Evolutionary conservation across 1,140 invertebrate genomes (phyloP).

Genomic region (Drosophila micromelanica): DNA sequence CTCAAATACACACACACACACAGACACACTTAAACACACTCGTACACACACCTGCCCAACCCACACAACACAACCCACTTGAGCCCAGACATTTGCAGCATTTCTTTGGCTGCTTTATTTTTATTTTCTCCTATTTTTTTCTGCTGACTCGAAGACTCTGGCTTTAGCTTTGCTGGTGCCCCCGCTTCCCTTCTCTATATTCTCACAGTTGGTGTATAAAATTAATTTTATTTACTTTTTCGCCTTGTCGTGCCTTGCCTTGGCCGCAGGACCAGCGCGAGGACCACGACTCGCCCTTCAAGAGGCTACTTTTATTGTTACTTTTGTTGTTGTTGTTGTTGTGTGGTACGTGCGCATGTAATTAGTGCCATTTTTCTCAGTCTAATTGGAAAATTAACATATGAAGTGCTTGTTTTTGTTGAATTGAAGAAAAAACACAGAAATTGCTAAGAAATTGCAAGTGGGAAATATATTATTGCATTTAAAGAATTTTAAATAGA

Average conservation of each 20-base stretch:
- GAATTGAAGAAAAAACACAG: conserved; percentile 14
- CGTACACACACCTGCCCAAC: conserved; percentile 20
- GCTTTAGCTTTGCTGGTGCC: conserved; percentile 26
- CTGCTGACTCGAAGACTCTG: conserved; percentile 45
- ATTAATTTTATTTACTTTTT: conserved; percentile 78
- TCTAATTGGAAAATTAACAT: conserved; percentile 83
- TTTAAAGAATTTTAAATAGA: conserved; percentile 45
- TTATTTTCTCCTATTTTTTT: conserved; percentile 17
- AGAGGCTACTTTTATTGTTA: conserved; percentile 68
- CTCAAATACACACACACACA: conserved; percentile 14
- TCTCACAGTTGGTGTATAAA: conserved; percentile 56
- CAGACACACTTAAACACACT: conserved; percentile 21
- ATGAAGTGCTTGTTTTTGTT: conserved; percentile 75
- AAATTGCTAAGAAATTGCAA: conserved; percentile 19
- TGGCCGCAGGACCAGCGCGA: conserved; percentile 15
- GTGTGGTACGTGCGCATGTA: conserved; percentile 65
- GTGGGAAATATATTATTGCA: conserved; percentile 10
- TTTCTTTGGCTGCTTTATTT: conserved; percentile 62
- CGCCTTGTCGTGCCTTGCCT: conserved; percentile 23
- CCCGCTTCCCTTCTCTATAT: background rate
- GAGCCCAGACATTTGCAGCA: conserved; percentile 78
- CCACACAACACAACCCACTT: conserved; percentile 56
- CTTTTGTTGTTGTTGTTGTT: conserved; percentile 40
- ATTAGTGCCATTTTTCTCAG: conserved; percentile 78
- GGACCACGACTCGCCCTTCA: conserved; percentile 56